phyloP scores from a whole-genome alignment of 2,113 vertebrate species.

The Felis catus region DNA sequence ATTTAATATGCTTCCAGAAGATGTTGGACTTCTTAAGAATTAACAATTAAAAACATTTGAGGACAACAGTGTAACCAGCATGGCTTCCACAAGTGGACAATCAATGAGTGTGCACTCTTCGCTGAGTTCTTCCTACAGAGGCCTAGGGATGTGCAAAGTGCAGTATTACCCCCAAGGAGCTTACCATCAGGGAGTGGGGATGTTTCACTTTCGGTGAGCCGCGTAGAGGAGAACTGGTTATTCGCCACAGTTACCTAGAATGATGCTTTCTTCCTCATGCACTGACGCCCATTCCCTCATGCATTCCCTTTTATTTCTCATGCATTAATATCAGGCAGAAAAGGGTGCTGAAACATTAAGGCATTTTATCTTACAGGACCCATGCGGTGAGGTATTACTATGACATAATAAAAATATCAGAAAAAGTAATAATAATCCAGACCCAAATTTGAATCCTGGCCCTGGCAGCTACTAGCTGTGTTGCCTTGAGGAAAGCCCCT shows the following conservation, averaged over 20 bases:
- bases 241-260: background rate
- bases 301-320: background rate
- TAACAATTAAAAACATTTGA: background rate
- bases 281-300: background rate
- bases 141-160: background rate
- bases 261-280: background rate
- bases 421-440: background rate
- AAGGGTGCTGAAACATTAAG: background rate
- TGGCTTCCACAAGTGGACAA: background rate
- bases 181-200: background rate
- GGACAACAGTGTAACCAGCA: background rate
- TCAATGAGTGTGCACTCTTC: background rate
- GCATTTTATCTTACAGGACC: background rate
- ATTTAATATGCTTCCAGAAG: background rate
- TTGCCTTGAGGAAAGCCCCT: background rate
- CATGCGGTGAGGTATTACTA: background rate
- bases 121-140: background rate
- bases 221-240: background rate
- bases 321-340: background rate
- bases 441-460: background rate
- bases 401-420: background rate
- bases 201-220: background rate
- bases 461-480: background rate
- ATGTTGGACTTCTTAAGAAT: conserved; percentile 15
- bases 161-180: background rate